phyloP scores from a whole-genome alignment of 1,140 invertebrate species.

The Rhizoglyphus robini region DNA sequence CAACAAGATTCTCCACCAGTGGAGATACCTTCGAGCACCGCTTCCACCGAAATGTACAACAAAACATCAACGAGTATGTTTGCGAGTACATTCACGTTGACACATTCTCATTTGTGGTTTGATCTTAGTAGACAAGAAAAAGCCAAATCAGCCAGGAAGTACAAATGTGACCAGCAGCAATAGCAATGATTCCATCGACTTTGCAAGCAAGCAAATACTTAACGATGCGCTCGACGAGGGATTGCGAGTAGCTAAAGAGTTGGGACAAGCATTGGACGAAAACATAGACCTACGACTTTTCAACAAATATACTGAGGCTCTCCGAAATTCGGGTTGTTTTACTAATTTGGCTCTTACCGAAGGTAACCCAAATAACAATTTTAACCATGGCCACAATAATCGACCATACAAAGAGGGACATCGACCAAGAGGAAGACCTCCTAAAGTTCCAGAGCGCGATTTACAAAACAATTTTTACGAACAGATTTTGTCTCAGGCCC shows the following conservation, averaged over 20 bases:
- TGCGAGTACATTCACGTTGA: not conserved
- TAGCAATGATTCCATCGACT: constrained; percentile 24
- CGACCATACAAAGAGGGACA: not conserved
- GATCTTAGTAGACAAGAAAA: too few species aligned
- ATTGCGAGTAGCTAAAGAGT: constrained; percentile 32
- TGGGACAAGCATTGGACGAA: constrained; percentile 24
- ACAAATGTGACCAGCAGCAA: constrained; percentile 20
- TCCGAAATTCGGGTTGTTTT: constrained; percentile 3
- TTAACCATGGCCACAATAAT: not conserved
- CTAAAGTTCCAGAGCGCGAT: not conserved
- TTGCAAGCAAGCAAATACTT: constrained; percentile 32
- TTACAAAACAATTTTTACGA: constrained; percentile 1
- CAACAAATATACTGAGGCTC: constrained; percentile 11
- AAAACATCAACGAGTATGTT: constrained; percentile 19
- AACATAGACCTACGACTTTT: constrained; percentile 13
- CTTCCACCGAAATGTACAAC: constrained; percentile 7
- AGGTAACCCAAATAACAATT: not conserved
- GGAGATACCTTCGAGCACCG: not conserved
- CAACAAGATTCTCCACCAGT: constrained; percentile 2
- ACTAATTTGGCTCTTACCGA: not conserved
- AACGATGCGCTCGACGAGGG: constrained; percentile 34
- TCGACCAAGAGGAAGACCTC: not conserved
- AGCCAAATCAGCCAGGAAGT: too few species aligned
- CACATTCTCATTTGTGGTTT: too few species aligned
- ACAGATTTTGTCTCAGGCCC: constrained; percentile 2